Base-by-base conservation (phyloP, 2,797 vertebrate genomes). In the Anabas testudineus region DNA sequence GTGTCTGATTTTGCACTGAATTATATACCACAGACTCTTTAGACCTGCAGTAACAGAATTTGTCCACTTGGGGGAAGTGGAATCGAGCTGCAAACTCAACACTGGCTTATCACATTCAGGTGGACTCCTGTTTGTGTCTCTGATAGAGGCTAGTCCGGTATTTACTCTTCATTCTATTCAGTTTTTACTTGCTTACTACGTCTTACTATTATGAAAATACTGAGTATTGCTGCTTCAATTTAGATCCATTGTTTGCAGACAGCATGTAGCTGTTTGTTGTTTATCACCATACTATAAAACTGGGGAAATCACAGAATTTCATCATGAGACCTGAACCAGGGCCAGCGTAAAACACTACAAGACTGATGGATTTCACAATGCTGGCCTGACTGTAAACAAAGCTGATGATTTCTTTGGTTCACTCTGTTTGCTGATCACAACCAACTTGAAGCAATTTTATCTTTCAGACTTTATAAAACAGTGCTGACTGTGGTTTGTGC, bases 361-460 rank as follows among this genome's bases (percentile, higher is more conserved):
- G 5, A 24, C 28, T 55, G 66, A 39, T 52, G 56, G 68, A 78
- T 87, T 89, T 80, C 71, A 63, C 68, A 78, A 67, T 8, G 9
- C 13, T 5, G 41, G 34, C 9, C 24, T 48, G 57, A 60, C 49
- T 54, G 67, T 77, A 84, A 88, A 84, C 81, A 81, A 61, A 67
- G 22, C 56, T 19, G 56, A 34, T 62, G 42, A 42, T 57, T 39
- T 56, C 26, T 70, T 65, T 78, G 30, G 7, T 69, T 79, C 55
- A 26, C 21, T 72, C 39, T 54, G 41, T 59, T 55, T 10, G 18
- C 68, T 81, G 76, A 80, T 84, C 59, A 47, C 42, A 42, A 67
- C 39, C 76, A 86, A 80, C 61, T 73, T 79, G 74, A 78, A 76
- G 72, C 61, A 67, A 81, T 87, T 82, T 67, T 19, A 75, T 74